Conservation (phyloP, 1,140 invertebrate genomes). For the Megathymus violae region DNA sequence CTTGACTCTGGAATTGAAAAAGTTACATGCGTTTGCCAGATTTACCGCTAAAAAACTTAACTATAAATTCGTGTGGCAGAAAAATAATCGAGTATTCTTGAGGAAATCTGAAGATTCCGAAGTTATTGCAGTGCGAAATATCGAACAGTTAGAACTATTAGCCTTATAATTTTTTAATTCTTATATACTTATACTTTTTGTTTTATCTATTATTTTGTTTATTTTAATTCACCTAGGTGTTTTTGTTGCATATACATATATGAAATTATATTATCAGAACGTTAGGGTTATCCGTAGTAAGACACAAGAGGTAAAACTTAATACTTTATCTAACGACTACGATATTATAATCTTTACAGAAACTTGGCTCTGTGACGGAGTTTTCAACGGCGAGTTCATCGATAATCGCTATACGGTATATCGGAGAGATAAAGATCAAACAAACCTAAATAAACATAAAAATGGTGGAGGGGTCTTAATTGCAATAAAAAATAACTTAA, state of each 20-base stretch:
- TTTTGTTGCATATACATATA: not conserved
- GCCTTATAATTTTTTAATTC: not conserved
- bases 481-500: not conserved
- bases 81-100: slow-evolving; percentile 37
- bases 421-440: slow-evolving; percentile 5
- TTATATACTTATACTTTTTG: not conserved
- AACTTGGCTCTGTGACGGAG: slow-evolving; percentile 5
- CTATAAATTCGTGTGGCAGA: slow-evolving; percentile 44
- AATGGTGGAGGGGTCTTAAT: slow-evolving; percentile 6
- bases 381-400: slow-evolving; percentile 14
- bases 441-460: too few species aligned
- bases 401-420: slow-evolving; percentile 10
- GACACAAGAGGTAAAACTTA: slow-evolving; percentile 17
- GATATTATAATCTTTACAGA: slow-evolving; percentile 14
- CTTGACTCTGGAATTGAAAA: slow-evolving; percentile 31
- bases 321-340: not conserved
- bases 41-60: slow-evolving; percentile 26
- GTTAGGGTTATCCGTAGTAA: slow-evolving; percentile 4
- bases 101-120: slow-evolving; percentile 37
- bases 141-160: slow-evolving; percentile 3
- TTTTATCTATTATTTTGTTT: not conserved
- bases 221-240: not conserved
- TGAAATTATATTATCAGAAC: slow-evolving; percentile 21
- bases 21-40: slow-evolving; percentile 34
- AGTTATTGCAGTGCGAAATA: slow-evolving; percentile 16